Evolutionary conservation across 2,888 invertebrate species (phyloP), one percentile per base, ranked within the genome.

Genomic region (Leucophenga maculata): DNA sequence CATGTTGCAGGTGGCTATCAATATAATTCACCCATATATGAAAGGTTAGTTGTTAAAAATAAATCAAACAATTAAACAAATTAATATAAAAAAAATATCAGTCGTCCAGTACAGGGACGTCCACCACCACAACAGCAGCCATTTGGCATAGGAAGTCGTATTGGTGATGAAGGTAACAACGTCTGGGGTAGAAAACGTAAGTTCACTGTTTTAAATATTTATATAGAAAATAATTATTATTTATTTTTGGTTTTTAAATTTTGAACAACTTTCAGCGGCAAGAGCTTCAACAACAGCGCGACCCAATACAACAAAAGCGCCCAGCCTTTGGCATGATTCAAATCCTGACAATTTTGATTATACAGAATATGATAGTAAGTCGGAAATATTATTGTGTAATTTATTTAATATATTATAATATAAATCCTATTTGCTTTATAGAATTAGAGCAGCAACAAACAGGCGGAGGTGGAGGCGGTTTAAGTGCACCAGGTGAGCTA

Each of bases 241-340:
- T 32, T 32, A 6, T 32, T 32, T 32, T 32, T 32, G 3, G 3
- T 32, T 32, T 32, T 32, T 16, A 26, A 26, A 14, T 57, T 31
- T 14, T 22, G 57, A 3, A 1, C n/a, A n/a, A 6, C 14, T 52
- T 52, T 39, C 11, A 39, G 52, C 52, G 14, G 16, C 16, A 20
- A 20, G 16, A 6, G 4, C 64, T 8, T 22, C 46, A 31, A 3
- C 64, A 46, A 11, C 22, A 14, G 13, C 60, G 6, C 65, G 31
- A n/a, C 32, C 60, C 18, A 39, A 16, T 39, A 18, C 18, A 39
- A 9, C 60, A 16, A 39, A 8, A n/a, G 16, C 64, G 3, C 75
- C 71, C 32, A 72, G 71, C 13, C 69, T 87, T 22, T 70, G 78
- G 44, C 86, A 86, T 55, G 72, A 82, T 64, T 78, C 86, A 0